Evolutionary conservation across 2,797 vertebrate genomes (phyloP).

Genomic region (Paramormyrops hopkinsi): DNA sequence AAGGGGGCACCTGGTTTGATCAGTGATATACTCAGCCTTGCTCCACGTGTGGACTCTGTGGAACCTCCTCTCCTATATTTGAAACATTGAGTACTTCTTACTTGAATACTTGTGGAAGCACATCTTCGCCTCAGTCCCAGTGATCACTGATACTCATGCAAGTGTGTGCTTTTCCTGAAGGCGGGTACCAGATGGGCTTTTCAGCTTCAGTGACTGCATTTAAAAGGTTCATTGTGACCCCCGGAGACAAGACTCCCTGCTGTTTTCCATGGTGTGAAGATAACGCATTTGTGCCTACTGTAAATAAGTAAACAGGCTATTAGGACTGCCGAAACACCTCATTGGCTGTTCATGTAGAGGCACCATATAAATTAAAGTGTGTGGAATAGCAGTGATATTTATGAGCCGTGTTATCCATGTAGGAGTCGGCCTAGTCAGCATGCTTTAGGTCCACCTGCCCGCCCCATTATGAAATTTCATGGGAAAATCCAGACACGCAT

Average conservation of each 20-base stretch:
- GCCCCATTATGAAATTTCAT: not conserved
- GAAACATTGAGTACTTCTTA: not conserved
- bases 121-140: not conserved
- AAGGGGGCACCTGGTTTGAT: not conserved
- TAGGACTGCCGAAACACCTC: not conserved
- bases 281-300: slow-evolving; percentile 29
- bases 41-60: not conserved
- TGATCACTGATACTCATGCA: not conserved
- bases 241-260: not conserved
- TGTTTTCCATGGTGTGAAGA: slow-evolving; percentile 38
- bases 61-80: not conserved
- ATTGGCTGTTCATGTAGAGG: slow-evolving; percentile 13
- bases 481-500: not conserved
- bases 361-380: slow-evolving; percentile 43
- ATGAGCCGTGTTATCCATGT: slow-evolving; percentile 34
- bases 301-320: not conserved
- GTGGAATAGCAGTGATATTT: slow-evolving; percentile 51
- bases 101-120: not conserved
- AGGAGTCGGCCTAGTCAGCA: slow-evolving; percentile 6
- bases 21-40: not conserved
- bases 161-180: not conserved
- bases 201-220: not conserved
- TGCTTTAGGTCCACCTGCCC: not conserved
- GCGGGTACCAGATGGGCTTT: not conserved
- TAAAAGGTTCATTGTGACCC: not conserved